phyloP scores from a whole-genome alignment of 2,888 invertebrate species.

The Dasypogon diadema region DNA sequence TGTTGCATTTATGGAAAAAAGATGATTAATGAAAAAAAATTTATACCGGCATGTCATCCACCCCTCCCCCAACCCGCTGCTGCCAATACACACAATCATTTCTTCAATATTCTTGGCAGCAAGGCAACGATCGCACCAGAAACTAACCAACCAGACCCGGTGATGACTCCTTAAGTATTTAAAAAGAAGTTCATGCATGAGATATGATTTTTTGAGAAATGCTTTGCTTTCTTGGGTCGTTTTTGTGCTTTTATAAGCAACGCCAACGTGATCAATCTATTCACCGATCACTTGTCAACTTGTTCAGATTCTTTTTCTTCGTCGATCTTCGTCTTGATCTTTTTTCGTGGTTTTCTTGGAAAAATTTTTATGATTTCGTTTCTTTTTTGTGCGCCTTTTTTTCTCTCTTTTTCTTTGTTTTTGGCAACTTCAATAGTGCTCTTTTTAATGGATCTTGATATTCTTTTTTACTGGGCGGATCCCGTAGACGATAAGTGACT shows the following conservation, averaged over 20 bases:
- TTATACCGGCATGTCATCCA: neutral
- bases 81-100: no score
- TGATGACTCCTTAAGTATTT: slow-evolving; percentile 36
- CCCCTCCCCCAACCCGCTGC: neutral
- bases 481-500: no score
- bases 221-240: neutral
- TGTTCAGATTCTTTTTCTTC: neutral
- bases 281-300: slow-evolving; percentile 19
- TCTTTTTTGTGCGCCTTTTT: no score
- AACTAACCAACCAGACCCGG: no score
- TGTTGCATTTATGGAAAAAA: slow-evolving; percentile 42
- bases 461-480: no score
- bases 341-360: neutral
- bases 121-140: no score
- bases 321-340: neutral
- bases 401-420: no score
- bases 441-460: no score
- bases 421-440: no score
- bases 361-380: neutral
- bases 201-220: slow-evolving; percentile 19
- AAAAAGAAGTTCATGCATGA: slow-evolving; percentile 41
- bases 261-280: slow-evolving; percentile 16
- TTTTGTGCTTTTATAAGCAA: neutral
- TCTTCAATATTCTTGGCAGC: no score
- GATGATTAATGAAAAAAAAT: slow-evolving; percentile 45